Base-by-base conservation (phyloP, 2,888 invertebrate species). In the Erebia aethiops region DNA sequence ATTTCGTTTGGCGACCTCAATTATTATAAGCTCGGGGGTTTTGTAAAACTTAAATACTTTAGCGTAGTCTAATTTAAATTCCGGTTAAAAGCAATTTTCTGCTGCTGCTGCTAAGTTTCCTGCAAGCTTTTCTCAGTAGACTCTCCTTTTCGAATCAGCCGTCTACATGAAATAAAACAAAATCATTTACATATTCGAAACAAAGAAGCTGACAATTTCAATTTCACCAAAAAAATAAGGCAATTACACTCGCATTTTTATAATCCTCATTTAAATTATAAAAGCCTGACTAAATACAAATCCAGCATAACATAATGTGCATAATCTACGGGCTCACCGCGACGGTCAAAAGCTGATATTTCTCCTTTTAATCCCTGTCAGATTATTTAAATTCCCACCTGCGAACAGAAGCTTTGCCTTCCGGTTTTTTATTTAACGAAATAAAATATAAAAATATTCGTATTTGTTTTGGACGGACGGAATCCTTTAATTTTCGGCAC, bases 311-410 rank as follows among this genome's bases (percentile, higher is more conserved):
- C 84, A 82, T 88, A 86, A 91, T 87, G 86, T 89, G 84, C 84
- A 84, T 90, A 90, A 91, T 85, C 89, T 84, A 79, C 76, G 77
- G 79, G 81, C 82, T 81, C 80, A 81, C 81, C 84, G 87, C 90
- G 87, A 86, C 89, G 91, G 91, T 90, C 91, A 90, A 90, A 91
- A 87, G 91, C 92, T 91, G 91, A 92, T 93, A 91, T 92, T 92
- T 90, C 88, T 92, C 90, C 84, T 90, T 91, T 92, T 92, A 92
- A 92, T 92, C 92, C 92, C 87, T 91, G 92, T 91, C 92, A 92
- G 92, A 92, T 93, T 93, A 92, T 93, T 93, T 92, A 92, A 92
- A 93, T 92, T 92, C 92, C 93, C 93, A 93, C 92, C 93, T 93
- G 92, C 87, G 87, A 86, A 84, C 80, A 82, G 79, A 82, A 82